Conservation (phyloP, 2,888 invertebrate genomes). For the Dolichomitus sp. region DNA sequence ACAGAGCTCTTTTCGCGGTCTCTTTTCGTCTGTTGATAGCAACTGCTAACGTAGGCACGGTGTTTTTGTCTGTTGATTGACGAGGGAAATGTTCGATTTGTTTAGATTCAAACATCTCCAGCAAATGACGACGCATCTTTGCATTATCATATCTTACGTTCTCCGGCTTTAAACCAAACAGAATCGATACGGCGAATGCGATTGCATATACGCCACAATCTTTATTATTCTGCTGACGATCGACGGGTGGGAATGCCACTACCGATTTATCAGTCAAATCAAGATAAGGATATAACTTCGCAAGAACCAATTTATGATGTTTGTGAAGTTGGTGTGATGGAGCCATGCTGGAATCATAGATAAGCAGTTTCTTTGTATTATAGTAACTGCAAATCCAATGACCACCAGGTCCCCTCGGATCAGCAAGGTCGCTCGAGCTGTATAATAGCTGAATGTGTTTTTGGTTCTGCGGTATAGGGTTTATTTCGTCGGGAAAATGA, state of each 20-base stretch:
- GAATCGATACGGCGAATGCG: background rate
- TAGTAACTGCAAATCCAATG: no score
- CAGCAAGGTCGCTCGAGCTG: no score
- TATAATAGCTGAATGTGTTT: no score
- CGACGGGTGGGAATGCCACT: background rate
- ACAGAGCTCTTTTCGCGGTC: background rate
- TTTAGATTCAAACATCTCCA: no score
- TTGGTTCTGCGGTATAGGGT: no score
- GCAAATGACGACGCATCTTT: no score
- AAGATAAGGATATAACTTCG: background rate
- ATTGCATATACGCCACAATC: no score
- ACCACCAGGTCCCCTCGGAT: no score
- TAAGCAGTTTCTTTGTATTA: background rate
- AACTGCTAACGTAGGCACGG: background rate
- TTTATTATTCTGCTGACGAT: constrained; percentile 6
- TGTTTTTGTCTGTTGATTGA: constrained; percentile 1
- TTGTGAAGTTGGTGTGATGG: background rate
- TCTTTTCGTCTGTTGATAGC: background rate
- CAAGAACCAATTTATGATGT: background rate
- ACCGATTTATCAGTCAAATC: background rate
- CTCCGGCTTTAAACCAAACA: no score
- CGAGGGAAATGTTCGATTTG: no score
- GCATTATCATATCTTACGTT: background rate
- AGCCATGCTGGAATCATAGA: constrained; percentile 8
- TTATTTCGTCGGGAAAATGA: no score